These are phyloP conservation scores for Kryptolebias marmoratus DNA, from an alignment of 2,113 vertebrate species.

Conservation along the genomic window DNA sequence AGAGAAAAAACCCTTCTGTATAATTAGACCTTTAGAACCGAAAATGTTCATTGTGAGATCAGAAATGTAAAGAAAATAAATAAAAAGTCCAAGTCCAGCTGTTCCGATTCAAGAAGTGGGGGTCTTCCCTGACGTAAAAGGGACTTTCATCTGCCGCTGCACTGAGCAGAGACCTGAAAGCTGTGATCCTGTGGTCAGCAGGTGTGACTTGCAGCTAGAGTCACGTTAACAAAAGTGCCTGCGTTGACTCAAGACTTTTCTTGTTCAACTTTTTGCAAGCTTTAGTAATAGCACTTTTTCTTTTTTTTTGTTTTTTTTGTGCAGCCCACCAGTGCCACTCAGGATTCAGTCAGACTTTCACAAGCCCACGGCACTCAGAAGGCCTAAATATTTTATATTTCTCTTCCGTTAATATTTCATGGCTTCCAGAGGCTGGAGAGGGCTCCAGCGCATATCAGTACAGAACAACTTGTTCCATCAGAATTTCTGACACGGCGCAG, in stretches of 20 bases:
- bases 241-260: conserved; percentile 1
- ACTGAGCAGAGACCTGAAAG: not conserved
- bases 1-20: not conserved
- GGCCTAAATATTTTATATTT: conserved; percentile 46
- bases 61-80: not conserved
- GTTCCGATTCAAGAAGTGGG: conserved; percentile 25
- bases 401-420: conserved; percentile 43
- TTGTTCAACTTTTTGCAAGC: not conserved
- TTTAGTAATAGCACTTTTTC: not conserved
- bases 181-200: conserved; percentile 2
- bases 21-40: not conserved
- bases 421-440: conserved; percentile 5
- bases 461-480: conserved; percentile 1
- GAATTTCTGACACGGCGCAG: not conserved
- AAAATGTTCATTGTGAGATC: not conserved
- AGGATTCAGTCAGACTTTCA: conserved; percentile 4
- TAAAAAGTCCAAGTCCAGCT: not conserved
- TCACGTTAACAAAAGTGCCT: not conserved
- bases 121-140: not conserved
- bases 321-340: not conserved
- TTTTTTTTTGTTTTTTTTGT: not conserved
- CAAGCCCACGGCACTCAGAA: conserved; percentile 25
- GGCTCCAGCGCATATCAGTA: not conserved
- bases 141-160: conserved; percentile 28
- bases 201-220: conserved; percentile 1